Evolutionary conservation across 2,797 vertebrate genomes (phyloP).

Genomic region (Gymnocypris eckloni): DNA sequence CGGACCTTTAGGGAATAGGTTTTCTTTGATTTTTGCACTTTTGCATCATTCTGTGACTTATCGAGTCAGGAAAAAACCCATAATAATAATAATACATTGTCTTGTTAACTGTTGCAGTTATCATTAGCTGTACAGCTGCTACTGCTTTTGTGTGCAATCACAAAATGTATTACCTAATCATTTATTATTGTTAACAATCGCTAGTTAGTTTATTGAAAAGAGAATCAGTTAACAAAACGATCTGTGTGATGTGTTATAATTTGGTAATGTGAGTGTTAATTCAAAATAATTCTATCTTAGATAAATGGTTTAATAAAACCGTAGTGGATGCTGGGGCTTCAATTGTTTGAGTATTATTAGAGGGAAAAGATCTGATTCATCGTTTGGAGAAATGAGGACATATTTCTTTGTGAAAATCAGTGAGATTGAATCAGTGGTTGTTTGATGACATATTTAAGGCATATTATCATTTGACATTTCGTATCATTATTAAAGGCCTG

Average conservation of each 20-base stretch:
- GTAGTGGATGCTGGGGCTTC: neutral
- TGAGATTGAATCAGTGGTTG: conserved; percentile 9
- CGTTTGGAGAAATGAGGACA: conserved; percentile 9
- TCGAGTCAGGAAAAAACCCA: neutral
- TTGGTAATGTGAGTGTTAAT: neutral
- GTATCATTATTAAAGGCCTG: neutral
- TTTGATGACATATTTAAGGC: conserved; percentile 32
- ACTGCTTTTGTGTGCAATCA: neutral
- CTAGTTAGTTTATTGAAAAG: neutral
- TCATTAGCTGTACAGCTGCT: neutral
- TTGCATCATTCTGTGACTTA: neutral
- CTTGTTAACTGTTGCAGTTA: neutral
- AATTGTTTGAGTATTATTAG: neutral
- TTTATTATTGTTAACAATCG: neutral
- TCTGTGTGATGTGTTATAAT: neutral
- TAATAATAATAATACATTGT: neutral
- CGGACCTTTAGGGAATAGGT: neutral
- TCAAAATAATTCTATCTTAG: conserved; percentile 2
- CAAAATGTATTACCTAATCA: neutral
- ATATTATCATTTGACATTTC: conserved; percentile 18
- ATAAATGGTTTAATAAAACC: conserved; percentile 36
- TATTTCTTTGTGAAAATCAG: neutral
- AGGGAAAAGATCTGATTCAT: neutral
- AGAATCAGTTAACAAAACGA: neutral
- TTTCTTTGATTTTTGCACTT: neutral